These are phyloP conservation scores for Flexamia atlantica DNA, from an alignment of 2,888 invertebrate species.

Conservation along the genomic window DNA sequence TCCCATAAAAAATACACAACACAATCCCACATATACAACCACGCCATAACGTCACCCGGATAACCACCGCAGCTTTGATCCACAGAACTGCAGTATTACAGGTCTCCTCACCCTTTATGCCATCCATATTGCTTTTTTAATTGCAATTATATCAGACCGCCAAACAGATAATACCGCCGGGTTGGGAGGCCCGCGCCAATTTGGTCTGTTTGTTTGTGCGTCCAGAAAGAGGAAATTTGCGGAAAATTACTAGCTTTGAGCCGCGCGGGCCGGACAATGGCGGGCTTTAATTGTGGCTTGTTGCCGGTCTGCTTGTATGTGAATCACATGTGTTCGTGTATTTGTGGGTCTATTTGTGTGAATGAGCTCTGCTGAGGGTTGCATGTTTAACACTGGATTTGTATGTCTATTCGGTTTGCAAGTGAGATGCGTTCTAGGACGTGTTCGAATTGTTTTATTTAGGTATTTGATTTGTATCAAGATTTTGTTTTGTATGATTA, in stretches of 20 bases:
- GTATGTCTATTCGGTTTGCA: no score
- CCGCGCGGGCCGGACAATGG: constrained; percentile 14
- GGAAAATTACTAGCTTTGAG: constrained; percentile 55
- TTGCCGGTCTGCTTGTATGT: constrained; percentile 20
- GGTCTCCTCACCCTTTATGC: constrained; percentile 34
- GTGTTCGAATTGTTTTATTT: no score
- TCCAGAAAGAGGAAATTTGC: constrained; percentile 52
- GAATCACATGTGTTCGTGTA: no score
- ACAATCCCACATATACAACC: no score
- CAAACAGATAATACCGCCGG: constrained; percentile 48
- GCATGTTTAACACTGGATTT: no score
- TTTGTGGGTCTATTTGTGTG: no score
- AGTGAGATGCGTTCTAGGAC: no score
- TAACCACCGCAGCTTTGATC: constrained; percentile 71
- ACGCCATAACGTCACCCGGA: no score
- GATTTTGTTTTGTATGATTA: no score
- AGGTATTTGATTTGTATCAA: no score
- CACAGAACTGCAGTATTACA: constrained; percentile 60
- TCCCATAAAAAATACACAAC: no score
- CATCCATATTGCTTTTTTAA: constrained; percentile 60
- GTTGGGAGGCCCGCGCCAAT: constrained; percentile 27
- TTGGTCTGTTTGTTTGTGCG: constrained; percentile 53
- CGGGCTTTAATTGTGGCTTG: constrained; percentile 50
- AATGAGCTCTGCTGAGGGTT: no score
- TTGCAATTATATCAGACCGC: constrained; percentile 51